Conservation (phyloP, 2,888 invertebrate genomes). For the Frankliniella fusca region DNA sequence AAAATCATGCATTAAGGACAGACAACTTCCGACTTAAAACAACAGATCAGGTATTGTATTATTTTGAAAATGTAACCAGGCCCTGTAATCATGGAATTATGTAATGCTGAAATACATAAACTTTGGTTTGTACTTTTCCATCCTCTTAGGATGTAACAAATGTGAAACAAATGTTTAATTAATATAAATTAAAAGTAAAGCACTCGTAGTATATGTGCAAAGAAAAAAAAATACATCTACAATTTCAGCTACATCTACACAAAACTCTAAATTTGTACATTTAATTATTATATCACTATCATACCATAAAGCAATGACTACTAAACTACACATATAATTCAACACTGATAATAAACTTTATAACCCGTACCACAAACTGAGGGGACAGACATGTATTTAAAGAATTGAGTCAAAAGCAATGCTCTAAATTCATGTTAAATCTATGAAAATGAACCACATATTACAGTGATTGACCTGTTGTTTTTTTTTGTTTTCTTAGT, state of each 20-base stretch:
- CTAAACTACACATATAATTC: not conserved
- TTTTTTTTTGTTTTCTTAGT: not conserved
- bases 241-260: not conserved
- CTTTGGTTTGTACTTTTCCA: conserved; percentile 18
- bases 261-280: not conserved
- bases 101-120: conserved; percentile 1
- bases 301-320: not conserved
- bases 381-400: not conserved
- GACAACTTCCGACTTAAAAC: no score
- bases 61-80: no score
- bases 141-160: not conserved
- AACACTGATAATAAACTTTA: not conserved
- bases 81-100: not conserved
- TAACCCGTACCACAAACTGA: not conserved
- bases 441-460: not conserved
- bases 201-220: not conserved
- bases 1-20: not conserved
- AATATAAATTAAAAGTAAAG: not conserved
- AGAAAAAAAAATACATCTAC: not conserved
- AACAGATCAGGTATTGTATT: no score
- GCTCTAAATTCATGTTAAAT: not conserved
- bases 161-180: not conserved
- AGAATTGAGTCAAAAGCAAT: not conserved
- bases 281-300: not conserved
- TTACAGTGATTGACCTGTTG: not conserved